These are phyloP conservation scores for Anniella stebbinsi DNA, from an alignment of 2,797 vertebrate genomes.

Conservation along the genomic window DNA sequence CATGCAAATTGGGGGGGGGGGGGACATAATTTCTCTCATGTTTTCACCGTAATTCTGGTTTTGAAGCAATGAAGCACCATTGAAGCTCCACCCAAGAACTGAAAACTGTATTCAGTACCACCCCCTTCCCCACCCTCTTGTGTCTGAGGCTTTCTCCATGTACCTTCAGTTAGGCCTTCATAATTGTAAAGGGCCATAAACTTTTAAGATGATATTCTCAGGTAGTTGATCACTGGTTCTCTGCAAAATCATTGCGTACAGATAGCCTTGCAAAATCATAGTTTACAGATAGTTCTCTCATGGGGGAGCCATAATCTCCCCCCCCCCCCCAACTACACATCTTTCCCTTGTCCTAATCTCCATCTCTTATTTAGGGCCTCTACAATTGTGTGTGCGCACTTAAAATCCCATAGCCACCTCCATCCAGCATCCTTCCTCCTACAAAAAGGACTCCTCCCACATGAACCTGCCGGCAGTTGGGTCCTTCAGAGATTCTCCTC, in stretches of 20 bases:
- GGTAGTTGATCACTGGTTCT: too few species aligned
- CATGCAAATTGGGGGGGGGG: background rate
- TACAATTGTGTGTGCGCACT: background rate
- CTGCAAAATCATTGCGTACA: background rate
- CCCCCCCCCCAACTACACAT: background rate
- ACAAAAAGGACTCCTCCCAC: background rate
- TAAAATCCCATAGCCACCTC: background rate
- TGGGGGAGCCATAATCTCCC: background rate
- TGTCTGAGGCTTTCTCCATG: background rate
- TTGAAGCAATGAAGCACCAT: too few species aligned
- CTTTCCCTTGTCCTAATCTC: background rate
- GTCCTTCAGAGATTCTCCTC: background rate
- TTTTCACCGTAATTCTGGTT: background rate
- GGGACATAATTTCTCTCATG: background rate
- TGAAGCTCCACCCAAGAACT: background rate
- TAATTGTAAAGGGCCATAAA: background rate
- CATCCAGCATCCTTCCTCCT: background rate
- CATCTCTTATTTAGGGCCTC: background rate
- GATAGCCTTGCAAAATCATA: background rate
- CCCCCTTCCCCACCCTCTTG: background rate
- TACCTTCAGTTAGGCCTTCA: background rate
- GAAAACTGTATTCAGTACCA: background rate
- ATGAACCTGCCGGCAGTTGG: too few species aligned
- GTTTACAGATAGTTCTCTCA: too few species aligned
- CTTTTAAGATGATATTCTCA: background rate